Conservation (phyloP, 2,113 vertebrate species). For the Leucosticte australis region DNA sequence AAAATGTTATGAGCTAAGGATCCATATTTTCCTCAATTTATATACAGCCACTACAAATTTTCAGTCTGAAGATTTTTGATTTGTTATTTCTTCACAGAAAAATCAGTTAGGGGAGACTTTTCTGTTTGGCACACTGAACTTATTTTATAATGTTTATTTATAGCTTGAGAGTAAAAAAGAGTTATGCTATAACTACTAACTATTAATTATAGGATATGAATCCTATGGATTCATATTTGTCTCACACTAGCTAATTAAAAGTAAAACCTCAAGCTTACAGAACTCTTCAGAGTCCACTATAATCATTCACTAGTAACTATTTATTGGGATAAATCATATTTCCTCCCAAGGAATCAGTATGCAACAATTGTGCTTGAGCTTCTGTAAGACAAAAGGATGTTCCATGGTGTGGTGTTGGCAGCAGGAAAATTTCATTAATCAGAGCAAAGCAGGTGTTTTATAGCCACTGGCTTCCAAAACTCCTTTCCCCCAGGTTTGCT, state of each 20-base stretch:
- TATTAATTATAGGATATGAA: too few relatives aligned
- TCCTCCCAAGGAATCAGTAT: neutral
- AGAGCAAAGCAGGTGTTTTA: neutral
- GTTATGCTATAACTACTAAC: neutral
- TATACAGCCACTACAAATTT: rapidly evolving
- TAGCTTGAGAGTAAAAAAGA: neutral
- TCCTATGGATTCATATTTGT: neutral
- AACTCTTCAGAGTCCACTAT: neutral
- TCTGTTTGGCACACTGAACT: neutral
- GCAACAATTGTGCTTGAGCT: neutral
- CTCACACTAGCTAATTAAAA: neutral
- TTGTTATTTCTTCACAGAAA: neutral
- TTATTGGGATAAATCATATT: neutral
- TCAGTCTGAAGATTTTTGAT: neutral
- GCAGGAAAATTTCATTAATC: neutral
- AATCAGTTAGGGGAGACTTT: neutral
- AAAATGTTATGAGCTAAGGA: neutral
- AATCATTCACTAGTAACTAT: neutral
- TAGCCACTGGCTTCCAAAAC: neutral
- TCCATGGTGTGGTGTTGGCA: neutral
- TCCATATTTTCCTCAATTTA: neutral
- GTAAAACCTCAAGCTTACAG: neutral
- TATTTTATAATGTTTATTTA: neutral
- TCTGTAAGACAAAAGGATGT: neutral
- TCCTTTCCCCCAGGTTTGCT: neutral